Conservation (phyloP, 2,888 invertebrate genomes). For the Cheilosia impressa region DNA sequence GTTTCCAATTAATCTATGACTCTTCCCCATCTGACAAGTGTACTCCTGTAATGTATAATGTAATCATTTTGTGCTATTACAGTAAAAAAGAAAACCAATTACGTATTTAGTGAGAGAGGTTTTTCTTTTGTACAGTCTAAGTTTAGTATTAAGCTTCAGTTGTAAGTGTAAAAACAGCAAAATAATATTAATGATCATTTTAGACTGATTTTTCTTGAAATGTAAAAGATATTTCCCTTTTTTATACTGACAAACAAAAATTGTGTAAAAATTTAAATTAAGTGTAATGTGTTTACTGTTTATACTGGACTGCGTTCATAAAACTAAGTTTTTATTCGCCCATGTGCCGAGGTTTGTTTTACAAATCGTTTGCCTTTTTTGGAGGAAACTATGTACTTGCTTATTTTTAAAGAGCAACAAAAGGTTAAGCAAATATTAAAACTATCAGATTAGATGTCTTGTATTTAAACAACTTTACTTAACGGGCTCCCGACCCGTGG, state of each 20-base stretch:
- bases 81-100: constrained; percentile 9
- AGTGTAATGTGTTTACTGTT: constrained; percentile 23
- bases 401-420: too few relatives aligned
- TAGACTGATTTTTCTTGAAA: constrained; percentile 72
- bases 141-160: constrained; percentile 57
- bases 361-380: background rate
- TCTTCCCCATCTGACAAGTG: constrained; percentile 29
- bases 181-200: constrained; percentile 47
- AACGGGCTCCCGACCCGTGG: too few relatives aligned
- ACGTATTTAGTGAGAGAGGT: background rate
- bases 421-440: too few relatives aligned
- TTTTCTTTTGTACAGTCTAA: constrained; percentile 51
- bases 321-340: background rate
- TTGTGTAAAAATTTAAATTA: constrained; percentile 13
- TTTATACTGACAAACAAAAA: constrained; percentile 24
- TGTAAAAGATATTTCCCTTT: constrained; percentile 52
- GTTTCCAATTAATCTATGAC: constrained; percentile 56
- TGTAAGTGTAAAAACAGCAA: constrained; percentile 37
- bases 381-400: background rate
- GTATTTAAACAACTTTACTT: too few relatives aligned
- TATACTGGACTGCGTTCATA: constrained; percentile 30
- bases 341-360: too few relatives aligned
- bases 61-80: constrained; percentile 64
- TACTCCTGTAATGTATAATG: constrained; percentile 32
- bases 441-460: too few relatives aligned